Evolutionary conservation across 2,888 invertebrate species (phyloP).

Genomic region (Drosophila lacicola): DNA sequence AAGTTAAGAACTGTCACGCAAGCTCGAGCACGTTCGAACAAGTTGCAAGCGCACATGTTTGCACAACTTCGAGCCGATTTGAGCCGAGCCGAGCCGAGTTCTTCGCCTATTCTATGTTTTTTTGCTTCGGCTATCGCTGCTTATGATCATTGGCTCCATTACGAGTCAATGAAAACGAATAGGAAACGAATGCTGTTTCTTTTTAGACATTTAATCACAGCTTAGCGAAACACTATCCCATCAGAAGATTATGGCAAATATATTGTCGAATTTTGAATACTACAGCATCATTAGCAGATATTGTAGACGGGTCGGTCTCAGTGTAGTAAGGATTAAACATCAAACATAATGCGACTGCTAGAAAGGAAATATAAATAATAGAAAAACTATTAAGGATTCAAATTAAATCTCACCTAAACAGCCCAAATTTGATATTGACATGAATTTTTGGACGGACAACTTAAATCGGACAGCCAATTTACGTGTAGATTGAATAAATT

Average conservation of each 20-base stretch:
- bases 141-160: slow-evolving; percentile 51
- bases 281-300: background rate
- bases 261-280: background rate
- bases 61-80: slow-evolving; percentile 20
- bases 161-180: slow-evolving; percentile 11
- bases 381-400: background rate
- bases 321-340: slow-evolving; percentile 25
- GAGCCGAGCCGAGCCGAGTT: slow-evolving; percentile 8
- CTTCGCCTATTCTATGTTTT: slow-evolving; percentile 72
- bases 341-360: background rate
- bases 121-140: slow-evolving; percentile 6
- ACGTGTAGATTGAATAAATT: background rate
- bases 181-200: background rate
- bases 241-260: background rate
- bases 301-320: slow-evolving; percentile 6
- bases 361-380: background rate
- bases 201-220: slow-evolving; percentile 5
- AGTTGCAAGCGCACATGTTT: slow-evolving; percentile 60
- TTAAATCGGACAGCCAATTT: background rate
- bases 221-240: background rate
- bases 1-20: slow-evolving; percentile 52
- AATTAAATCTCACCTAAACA: background rate
- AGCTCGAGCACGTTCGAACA: slow-evolving; percentile 44
- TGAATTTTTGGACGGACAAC: background rate
- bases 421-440: slow-evolving; percentile 5